Percentiles rank a stretch among this genome's conserved stretches.
These are phyloP conservation scores for Sebastes steindachneri DNA, from an alignment of 2,797 vertebrate genomes.

Conservation along the genomic window DNA sequence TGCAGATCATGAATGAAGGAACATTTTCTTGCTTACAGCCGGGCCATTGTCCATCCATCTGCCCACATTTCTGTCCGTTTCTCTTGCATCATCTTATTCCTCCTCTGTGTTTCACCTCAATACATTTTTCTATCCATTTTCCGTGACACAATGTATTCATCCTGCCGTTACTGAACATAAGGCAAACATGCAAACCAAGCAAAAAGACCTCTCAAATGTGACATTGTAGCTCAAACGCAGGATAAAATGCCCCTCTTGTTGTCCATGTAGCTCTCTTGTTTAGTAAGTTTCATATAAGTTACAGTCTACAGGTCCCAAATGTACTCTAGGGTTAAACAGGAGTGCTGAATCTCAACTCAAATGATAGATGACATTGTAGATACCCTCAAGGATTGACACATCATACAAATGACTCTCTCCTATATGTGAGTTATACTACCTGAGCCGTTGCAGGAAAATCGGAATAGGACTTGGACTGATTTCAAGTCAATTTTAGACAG, in stretches of 20 bases:
- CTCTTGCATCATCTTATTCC: neutral
- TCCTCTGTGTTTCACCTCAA: neutral
- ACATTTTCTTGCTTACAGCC: neutral
- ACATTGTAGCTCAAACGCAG: neutral
- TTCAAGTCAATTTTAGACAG: conserved; percentile 18
- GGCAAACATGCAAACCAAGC: neutral
- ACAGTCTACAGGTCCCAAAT: neutral
- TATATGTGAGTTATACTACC: neutral
- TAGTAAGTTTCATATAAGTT: neutral
- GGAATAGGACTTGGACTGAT: conserved; percentile 16
- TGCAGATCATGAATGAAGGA: neutral
- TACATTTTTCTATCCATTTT: neutral
- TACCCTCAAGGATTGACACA: neutral
- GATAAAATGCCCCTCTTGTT: neutral
- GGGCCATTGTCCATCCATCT: neutral
- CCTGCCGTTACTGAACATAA: neutral
- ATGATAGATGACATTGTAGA: conserved; percentile 8
- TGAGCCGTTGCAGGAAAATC: neutral
- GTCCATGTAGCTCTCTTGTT: neutral
- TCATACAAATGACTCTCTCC: neutral
- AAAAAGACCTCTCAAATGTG: neutral
- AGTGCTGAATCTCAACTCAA: neutral
- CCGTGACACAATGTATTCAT: neutral
- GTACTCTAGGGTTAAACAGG: neutral
- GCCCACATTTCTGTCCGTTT: neutral